Evolutionary conservation across 2,797 vertebrate species (phyloP).

Genomic region (Gymnopithys bicolor): DNA sequence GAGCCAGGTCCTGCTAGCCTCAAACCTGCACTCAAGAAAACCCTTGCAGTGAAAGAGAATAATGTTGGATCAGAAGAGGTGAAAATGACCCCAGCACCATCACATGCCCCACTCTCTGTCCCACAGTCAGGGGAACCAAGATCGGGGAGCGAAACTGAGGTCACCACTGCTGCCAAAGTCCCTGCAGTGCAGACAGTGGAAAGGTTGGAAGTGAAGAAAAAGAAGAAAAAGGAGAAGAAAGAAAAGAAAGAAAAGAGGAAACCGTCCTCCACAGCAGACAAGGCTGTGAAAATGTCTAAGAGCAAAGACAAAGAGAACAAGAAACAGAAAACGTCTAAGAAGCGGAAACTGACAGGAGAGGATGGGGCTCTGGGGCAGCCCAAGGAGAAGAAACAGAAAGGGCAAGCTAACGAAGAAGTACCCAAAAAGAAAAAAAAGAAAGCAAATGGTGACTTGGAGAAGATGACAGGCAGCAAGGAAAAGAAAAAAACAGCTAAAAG

Average conservation of each 20-base stretch:
- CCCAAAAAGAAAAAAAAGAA: slow-evolving; percentile 73
- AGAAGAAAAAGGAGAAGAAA: slow-evolving; percentile 53
- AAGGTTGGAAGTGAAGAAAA: slow-evolving; percentile 34
- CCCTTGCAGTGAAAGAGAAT: slow-evolving; percentile 24
- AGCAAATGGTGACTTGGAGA: background rate
- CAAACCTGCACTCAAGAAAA: slow-evolving; percentile 12
- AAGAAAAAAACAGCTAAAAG: slow-evolving; percentile 75
- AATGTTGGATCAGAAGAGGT: background rate
- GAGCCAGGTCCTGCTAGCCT: background rate
- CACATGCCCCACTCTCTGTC: background rate
- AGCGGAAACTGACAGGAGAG: slow-evolving; percentile 63
- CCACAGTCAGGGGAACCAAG: background rate
- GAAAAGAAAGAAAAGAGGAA: slow-evolving; percentile 66
- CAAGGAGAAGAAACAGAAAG: slow-evolving; percentile 71
- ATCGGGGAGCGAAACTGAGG: background rate
- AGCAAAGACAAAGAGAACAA: slow-evolving; percentile 64
- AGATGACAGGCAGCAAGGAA: slow-evolving; percentile 32
- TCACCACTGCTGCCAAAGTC: background rate
- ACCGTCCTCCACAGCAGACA: background rate
- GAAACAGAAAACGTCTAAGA: slow-evolving; percentile 55
- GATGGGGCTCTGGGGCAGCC: slow-evolving; percentile 23
- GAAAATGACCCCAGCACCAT: background rate
- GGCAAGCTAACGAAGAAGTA: background rate
- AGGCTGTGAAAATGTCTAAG: slow-evolving; percentile 2
- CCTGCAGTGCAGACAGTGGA: slow-evolving; percentile 18